Evolutionary conservation across 1,140 invertebrate genomes (phyloP).

Genomic region (Radopholus similis): DNA sequence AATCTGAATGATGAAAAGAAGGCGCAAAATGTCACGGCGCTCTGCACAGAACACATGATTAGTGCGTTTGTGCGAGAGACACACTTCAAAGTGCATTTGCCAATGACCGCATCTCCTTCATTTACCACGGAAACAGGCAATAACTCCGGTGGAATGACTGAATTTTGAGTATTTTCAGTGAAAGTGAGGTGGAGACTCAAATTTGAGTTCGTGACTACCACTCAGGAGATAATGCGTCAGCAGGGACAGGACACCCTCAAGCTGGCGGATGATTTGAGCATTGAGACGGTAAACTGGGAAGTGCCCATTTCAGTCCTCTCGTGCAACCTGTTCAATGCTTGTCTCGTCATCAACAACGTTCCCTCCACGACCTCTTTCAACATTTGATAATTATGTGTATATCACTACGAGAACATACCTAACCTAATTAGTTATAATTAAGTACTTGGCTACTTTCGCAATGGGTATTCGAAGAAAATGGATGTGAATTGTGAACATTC

Average conservation of each 20-base stretch:
- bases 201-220: conserved; percentile 55
- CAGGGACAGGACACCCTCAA: conserved; percentile 4
- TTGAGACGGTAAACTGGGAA: conserved; percentile 51
- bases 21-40: conserved; percentile 7
- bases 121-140: conserved; percentile 52
- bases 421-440: too few relatives aligned
- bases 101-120: conserved; percentile 43
- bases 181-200: conserved; percentile 54
- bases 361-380: background rate
- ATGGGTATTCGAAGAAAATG: too few relatives aligned
- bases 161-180: conserved; percentile 38
- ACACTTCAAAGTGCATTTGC: conserved; percentile 51
- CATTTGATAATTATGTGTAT: background rate
- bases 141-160: background rate
- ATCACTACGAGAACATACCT: too few relatives aligned
- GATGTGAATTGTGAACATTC: too few relatives aligned
- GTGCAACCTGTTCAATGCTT: conserved; percentile 41
- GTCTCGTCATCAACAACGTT: background rate
- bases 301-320: conserved; percentile 38
- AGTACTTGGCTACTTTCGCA: too few relatives aligned
- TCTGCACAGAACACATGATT: conserved; percentile 28
- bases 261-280: conserved; percentile 28
- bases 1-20: conserved; percentile 32
- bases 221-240: conserved; percentile 20
- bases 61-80: conserved; percentile 43